Base-by-base conservation (phyloP, 2,797 vertebrate genomes). In the Argentina silus region DNA sequence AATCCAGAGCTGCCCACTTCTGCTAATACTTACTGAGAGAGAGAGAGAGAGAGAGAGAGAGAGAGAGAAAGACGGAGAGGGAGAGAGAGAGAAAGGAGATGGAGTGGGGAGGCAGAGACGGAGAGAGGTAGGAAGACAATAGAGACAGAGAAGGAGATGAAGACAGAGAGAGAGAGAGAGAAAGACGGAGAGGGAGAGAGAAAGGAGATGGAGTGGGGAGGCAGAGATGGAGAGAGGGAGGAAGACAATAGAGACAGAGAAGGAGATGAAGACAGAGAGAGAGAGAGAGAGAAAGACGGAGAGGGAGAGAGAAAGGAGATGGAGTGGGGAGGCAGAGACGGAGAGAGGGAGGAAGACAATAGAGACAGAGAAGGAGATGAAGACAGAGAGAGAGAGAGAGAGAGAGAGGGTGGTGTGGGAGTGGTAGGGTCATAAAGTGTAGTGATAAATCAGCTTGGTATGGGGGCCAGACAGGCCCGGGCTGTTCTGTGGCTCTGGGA, bases 21-120 rank as follows among this genome's bases (percentile, higher is more conserved):
- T 36, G 27, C 27, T 36, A 36, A 4, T 36, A 36, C 27, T 36
- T n/a, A n/a, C n/a, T n/a, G n/a, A n/a, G n/a, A n/a, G n/a, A n/a
- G n/a, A 45, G 27, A 50, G 11, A 44, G 36, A 62, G 70, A n/a
- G 44, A 73, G 53, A 64, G 55, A 21, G 56, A 75, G 72, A 63
- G 44, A 23, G 59, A 62, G 60, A 43, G 12, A 27, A n/a, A 57
- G 43, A 17, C 14, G 7, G 11, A 59, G 51, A 56, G 77, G 17
- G 60, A n/a, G 60, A 62, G 10, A 74, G n/a, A 44, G 53, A 19
- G 73, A 62, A 1, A 36, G 43, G 7, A 7, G 15, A 7, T 62
- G 65, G 47, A 51, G 12, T 48, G 73, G 65, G 50, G 27, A 56
- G 77, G 77, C 14, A 23, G 14, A 79, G 57, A 72, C 36, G 63